These are phyloP conservation scores for Drosophila acutilabella DNA, from an alignment of 2,888 invertebrate genomes.

Conservation along the genomic window DNA sequence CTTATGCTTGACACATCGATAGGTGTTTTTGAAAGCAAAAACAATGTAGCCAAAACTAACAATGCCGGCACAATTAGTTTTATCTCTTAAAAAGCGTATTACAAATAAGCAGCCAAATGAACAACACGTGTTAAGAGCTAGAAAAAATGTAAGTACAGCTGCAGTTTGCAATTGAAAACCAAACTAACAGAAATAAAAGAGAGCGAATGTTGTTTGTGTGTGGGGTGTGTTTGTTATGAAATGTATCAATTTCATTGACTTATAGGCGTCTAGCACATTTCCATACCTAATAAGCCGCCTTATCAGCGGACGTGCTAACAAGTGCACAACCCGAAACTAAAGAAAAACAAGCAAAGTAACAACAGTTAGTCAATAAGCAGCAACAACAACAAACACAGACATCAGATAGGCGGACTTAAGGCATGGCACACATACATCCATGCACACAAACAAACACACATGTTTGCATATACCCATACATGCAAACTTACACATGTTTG, in stretches of 20 bases:
- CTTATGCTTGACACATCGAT: constrained; percentile 17
- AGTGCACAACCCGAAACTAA: constrained; percentile 9
- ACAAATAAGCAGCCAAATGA: constrained; percentile 2
- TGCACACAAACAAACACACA: no score
- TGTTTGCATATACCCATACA: no score
- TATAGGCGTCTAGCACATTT: constrained; percentile 6
- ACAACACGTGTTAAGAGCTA: not conserved
- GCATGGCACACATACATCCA: not conserved
- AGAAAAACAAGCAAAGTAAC: constrained; percentile 13
- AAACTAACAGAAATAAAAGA: no score
- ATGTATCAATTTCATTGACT: constrained; percentile 12
- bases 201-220: not conserved
- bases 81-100: not conserved
- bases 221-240: not conserved
- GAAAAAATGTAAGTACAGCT: constrained; percentile 34
- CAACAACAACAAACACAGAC: not conserved
- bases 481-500: no score
- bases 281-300: constrained; percentile 35
- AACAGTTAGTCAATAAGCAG: constrained; percentile 14
- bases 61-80: constrained; percentile 19
- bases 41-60: constrained; percentile 15
- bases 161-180: not conserved
- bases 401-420: constrained; percentile 6
- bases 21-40: not conserved
- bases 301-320: constrained; percentile 55